A percentile compares a stretch with the other conserved stretches of the same genome.
These are phyloP conservation scores for Pachypanchax playfairii DNA, from an alignment of 2,113 vertebrate species.

Conservation along the genomic window DNA sequence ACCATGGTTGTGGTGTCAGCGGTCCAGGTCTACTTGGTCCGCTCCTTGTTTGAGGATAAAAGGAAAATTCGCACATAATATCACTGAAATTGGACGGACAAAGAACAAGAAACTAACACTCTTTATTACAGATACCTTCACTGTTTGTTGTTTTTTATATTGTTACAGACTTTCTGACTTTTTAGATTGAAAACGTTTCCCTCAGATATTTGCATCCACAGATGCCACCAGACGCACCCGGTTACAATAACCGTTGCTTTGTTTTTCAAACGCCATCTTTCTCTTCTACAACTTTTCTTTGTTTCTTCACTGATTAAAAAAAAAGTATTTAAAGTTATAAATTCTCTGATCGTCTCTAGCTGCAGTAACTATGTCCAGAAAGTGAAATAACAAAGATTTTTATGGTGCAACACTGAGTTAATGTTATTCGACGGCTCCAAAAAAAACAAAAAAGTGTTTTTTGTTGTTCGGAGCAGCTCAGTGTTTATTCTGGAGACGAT, in stretches of 20 bases:
- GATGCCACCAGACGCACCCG: constrained; percentile 4
- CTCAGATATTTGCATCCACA: constrained; percentile 3
- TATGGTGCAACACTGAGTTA: constrained; percentile 10
- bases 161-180: constrained; percentile 7
- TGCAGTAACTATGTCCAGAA: constrained; percentile 24
- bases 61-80: constrained; percentile 90
- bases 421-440: no score
- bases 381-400: constrained; percentile 5
- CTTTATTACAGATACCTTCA: constrained; percentile 8
- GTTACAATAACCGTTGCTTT: constrained; percentile 17
- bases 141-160: not conserved
- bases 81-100: not conserved
- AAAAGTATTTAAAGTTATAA: constrained; percentile 5
- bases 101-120: constrained; percentile 8
- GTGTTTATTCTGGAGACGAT: constrained; percentile 14
- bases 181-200: constrained; percentile 1
- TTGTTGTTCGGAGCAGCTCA: constrained; percentile 5
- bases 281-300: constrained; percentile 4
- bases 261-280: constrained; percentile 3
- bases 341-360: constrained; percentile 7
- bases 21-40: constrained; percentile 92
- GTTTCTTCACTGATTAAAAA: not conserved
- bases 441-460: constrained; percentile 5
- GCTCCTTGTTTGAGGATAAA: constrained; percentile 94
- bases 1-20: constrained; percentile 90